Conservation (phyloP, 2,113 vertebrate species). For the Oryzias woworae region DNA sequence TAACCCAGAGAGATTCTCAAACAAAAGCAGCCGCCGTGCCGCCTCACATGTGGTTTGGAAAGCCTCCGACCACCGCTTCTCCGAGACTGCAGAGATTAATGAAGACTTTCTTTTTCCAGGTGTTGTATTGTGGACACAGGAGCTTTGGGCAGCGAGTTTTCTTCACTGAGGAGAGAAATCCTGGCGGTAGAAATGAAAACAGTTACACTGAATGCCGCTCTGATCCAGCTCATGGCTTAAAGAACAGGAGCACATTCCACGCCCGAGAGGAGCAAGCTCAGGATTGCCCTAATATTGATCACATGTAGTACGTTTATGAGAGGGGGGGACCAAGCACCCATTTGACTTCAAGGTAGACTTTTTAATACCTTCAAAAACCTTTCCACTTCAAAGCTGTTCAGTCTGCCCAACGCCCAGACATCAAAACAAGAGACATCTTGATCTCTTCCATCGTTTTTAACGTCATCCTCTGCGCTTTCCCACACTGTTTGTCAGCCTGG, state of each 20-base stretch:
- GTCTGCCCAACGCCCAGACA: conserved; percentile 5
- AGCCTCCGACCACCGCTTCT: conserved; percentile 72
- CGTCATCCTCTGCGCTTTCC: conserved; percentile 24
- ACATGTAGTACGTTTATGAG: conserved; percentile 20
- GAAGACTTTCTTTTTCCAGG: conserved; percentile 81
- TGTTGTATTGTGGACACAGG: conserved; percentile 83
- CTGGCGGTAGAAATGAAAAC: conserved; percentile 77
- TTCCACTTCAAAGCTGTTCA: conserved; percentile 13
- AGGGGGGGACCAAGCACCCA: conserved; percentile 2
- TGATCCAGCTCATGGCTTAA: conserved; percentile 65
- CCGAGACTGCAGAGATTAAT: conserved; percentile 72
- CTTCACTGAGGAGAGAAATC: conserved; percentile 76
- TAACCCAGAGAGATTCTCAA: conserved; percentile 74
- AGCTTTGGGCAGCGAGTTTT: conserved; percentile 75
- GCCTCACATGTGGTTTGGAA: conserved; percentile 72
- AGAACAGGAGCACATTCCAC: conserved; percentile 55
- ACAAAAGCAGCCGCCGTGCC: conserved; percentile 59
- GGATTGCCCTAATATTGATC: conserved; percentile 46
- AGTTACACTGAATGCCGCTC: conserved; percentile 74
- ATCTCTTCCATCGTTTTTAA: conserved; percentile 5
- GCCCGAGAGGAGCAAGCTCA: not conserved
- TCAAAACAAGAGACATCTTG: conserved; percentile 29
- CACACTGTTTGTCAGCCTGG: conserved; percentile 4
- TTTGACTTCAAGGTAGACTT: conserved; percentile 1
- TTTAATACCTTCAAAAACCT: conserved; percentile 3